phyloP scores from a whole-genome alignment of 2,113 vertebrate species.

The Protobothrops flavoviridis region DNA sequence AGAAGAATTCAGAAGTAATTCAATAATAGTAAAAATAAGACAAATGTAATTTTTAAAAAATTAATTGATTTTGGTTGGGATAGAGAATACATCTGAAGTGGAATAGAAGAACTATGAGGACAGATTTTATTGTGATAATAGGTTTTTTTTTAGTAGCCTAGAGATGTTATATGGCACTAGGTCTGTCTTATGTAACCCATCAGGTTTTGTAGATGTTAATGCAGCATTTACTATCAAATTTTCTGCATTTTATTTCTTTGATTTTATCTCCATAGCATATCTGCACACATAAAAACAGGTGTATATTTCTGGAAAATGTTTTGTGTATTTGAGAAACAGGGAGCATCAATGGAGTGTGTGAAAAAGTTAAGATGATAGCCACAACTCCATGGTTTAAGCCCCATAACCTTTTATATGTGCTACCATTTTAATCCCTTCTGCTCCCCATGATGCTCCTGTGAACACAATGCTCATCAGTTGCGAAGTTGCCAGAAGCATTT shows the following conservation, averaged over 20 bases:
- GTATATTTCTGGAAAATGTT: background rate
- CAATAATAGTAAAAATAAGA: background rate
- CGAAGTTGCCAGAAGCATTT: background rate
- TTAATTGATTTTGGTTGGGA: background rate
- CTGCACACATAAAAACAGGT: background rate
- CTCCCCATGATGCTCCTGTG: background rate
- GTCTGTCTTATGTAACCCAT: background rate
- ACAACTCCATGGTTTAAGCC: background rate
- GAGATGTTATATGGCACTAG: background rate
- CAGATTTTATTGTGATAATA: background rate
- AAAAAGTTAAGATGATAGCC: background rate
- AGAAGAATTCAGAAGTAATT: constrained; percentile 35
- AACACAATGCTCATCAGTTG: background rate
- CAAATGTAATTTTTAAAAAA: background rate
- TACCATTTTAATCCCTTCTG: background rate
- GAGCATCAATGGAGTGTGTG: background rate
- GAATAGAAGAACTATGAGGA: background rate
- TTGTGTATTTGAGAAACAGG: background rate
- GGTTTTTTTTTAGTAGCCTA: background rate
- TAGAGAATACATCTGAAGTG: background rate
- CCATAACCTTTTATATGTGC: background rate
- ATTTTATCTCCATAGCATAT: background rate
- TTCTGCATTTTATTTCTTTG: background rate
- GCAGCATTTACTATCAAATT: background rate
- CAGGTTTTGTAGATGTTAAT: background rate